Conservation (phyloP, 30 jellyfish, hydroid and myxozoan genomes). For the Morbakka virulenta region DNA sequence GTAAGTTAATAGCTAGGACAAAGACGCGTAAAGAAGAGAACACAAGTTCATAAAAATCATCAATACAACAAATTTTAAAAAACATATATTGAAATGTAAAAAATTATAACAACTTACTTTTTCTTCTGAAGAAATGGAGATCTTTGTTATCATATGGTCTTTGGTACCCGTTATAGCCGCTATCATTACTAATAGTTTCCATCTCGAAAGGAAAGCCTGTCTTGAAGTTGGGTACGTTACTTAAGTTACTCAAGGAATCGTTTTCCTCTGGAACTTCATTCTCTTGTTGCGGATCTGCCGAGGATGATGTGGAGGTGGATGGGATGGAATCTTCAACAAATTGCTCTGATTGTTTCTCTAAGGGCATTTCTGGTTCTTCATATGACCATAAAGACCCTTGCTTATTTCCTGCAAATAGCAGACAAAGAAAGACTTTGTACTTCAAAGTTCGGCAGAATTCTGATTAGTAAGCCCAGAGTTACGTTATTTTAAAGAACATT, state of each 20-base stretch:
- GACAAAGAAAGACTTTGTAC: background rate
- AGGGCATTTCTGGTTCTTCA: background rate
- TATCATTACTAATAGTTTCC: slow-evolving; percentile 86
- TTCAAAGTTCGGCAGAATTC: no score
- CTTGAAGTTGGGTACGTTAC: background rate
- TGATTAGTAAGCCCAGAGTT: no score
- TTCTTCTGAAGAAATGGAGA: background rate
- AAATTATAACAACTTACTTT: background rate
- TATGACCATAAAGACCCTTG: background rate
- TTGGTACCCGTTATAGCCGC: slow-evolving; percentile 92
- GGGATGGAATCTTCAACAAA: background rate
- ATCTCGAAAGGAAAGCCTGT: slow-evolving; percentile 37
- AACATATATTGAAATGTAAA: no score
- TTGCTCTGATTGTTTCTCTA: background rate
- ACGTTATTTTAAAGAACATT: no score
- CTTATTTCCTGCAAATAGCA: background rate
- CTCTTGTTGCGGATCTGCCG: background rate
- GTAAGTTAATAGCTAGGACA: no score
- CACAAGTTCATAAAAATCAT: no score
- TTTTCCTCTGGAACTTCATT: background rate
- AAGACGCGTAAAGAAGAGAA: no score
- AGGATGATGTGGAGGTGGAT: background rate
- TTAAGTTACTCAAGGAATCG: background rate
- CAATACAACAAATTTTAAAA: no score
- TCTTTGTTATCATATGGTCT: slow-evolving; percentile 8